These are phyloP conservation scores for Rhagonycha lutea DNA, from an alignment of 2,888 invertebrate genomes.

Conservation along the genomic window DNA sequence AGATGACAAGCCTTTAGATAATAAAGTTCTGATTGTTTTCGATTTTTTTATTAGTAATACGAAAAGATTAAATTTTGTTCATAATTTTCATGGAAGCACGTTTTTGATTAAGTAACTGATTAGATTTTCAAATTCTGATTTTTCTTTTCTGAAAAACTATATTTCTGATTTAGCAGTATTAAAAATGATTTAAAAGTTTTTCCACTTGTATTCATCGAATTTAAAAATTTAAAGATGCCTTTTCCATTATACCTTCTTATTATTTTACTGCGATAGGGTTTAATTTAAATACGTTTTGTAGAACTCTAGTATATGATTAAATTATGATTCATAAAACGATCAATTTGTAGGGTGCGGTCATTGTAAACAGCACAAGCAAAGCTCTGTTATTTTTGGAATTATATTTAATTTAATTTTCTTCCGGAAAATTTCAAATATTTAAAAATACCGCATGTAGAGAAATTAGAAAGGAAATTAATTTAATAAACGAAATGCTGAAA, in stretches of 20 bases:
- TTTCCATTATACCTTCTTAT: neutral
- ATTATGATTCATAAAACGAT: neutral
- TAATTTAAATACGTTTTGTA: neutral
- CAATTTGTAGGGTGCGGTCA: neutral
- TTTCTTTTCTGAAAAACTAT: neutral
- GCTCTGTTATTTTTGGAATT: neutral
- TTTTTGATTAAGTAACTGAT: neutral
- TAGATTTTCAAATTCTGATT: neutral
- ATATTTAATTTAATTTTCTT: neutral
- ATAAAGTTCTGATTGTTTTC: neutral
- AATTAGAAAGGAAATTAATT: neutral
- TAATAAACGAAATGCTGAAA: neutral
- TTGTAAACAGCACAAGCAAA: neutral
- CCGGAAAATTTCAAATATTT: neutral
- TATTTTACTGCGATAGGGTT: neutral
- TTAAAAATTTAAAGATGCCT: neutral
- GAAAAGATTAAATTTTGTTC: neutral
- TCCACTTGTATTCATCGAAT: neutral
- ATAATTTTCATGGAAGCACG: neutral
- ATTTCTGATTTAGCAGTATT: neutral
- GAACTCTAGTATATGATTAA: neutral
- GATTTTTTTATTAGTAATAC: neutral
- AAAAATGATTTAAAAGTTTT: neutral
- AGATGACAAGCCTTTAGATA: neutral
- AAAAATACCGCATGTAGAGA: neutral